These are phyloP conservation scores for Lepisosteus oculatus DNA, from an alignment of 2,113 vertebrate genomes.

Conservation along the genomic window DNA sequence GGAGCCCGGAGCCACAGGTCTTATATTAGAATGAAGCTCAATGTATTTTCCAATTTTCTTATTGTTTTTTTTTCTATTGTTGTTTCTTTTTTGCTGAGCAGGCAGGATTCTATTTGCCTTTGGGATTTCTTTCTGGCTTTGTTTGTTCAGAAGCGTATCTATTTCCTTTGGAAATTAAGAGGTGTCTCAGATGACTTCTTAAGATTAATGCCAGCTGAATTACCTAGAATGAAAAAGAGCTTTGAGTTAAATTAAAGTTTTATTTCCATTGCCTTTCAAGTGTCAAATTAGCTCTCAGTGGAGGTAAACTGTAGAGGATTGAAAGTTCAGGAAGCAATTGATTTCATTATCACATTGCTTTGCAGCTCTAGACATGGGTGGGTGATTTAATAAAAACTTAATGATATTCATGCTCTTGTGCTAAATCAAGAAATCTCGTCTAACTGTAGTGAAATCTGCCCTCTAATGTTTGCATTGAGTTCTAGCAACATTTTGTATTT, in stretches of 20 bases:
- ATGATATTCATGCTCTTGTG: background rate
- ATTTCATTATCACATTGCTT: slow-evolving; percentile 8
- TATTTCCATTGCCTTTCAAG: background rate
- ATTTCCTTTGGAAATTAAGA: background rate
- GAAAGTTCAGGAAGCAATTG: background rate
- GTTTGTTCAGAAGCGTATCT: background rate
- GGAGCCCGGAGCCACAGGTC: background rate
- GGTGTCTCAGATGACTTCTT: background rate
- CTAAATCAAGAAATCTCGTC: background rate
- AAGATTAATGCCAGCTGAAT: background rate
- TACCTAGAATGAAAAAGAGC: slow-evolving; percentile 5
- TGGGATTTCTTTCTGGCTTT: background rate
- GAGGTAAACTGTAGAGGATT: background rate
- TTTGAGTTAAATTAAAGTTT: background rate
- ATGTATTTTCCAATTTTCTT: background rate
- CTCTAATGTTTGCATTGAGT: too few species aligned
- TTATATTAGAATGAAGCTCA: slow-evolving; percentile 1
- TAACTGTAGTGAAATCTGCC: background rate
- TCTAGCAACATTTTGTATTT: background rate
- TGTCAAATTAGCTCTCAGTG: background rate
- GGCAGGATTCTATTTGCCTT: background rate
- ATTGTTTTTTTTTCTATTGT: background rate
- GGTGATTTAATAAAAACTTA: slow-evolving; percentile 7
- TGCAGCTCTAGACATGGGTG: background rate
- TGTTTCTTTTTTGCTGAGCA: slow-evolving; percentile 1